Percentiles rank a stretch among this genome's conserved stretches.
These are phyloP conservation scores for Microplitis manilae DNA, from an alignment of 2,888 invertebrate species.

Conservation along the genomic window DNA sequence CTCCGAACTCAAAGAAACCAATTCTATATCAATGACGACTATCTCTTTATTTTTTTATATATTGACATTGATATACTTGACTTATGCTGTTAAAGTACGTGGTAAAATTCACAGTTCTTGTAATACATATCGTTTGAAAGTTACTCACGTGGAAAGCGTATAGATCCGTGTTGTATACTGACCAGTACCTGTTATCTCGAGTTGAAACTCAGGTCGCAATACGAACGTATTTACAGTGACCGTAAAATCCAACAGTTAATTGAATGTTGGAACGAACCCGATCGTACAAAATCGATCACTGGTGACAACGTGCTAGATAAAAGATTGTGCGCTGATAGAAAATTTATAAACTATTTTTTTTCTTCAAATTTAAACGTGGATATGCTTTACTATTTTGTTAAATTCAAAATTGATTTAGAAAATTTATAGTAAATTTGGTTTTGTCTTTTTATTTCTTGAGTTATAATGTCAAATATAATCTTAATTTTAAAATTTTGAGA, in stretches of 20 bases:
- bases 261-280: slow-evolving; percentile 52
- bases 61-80: too few species aligned
- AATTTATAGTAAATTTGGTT: too few species aligned
- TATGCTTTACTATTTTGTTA: too few species aligned
- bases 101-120: not conserved
- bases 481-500: too few species aligned
- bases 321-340: slow-evolving; percentile 10
- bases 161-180: not conserved
- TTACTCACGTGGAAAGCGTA: not conserved
- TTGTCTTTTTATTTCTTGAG: too few species aligned
- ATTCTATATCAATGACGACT: too few species aligned
- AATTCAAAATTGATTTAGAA: too few species aligned
- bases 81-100: too few species aligned
- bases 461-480: too few species aligned
- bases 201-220: slow-evolving; percentile 42
- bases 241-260: slow-evolving; percentile 57
- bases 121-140: not conserved
- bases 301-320: slow-evolving; percentile 21
- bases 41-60: too few species aligned
- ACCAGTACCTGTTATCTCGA: slow-evolving; percentile 24
- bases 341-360: slow-evolving; percentile 1
- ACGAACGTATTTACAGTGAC: slow-evolving; percentile 54
- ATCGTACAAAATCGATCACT: slow-evolving; percentile 40
- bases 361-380: not conserved
- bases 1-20: too few species aligned